Evolutionary conservation across 2,888 invertebrate genomes (phyloP).

Genomic region (Exocentrus adspersus): DNA sequence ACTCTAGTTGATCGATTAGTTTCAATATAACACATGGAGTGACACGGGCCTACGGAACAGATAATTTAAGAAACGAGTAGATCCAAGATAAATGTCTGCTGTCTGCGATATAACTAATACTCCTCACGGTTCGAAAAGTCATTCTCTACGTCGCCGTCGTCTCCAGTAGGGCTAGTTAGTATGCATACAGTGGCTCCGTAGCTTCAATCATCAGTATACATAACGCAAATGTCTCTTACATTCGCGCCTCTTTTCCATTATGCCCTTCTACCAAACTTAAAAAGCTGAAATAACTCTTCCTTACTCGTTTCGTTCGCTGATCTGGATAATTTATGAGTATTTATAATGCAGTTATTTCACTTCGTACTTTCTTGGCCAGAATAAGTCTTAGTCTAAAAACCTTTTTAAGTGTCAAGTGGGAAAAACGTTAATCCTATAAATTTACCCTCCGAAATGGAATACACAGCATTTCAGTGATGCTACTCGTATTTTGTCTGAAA

Average conservation of each 20-base stretch:
- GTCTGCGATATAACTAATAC: slow-evolving; percentile 45
- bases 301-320: slow-evolving; percentile 53
- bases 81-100: slow-evolving; percentile 41
- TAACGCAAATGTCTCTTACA: slow-evolving; percentile 59
- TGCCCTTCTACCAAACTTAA: slow-evolving; percentile 53
- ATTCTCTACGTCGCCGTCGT: slow-evolving; percentile 36
- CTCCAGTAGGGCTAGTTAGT: slow-evolving; percentile 44
- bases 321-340: slow-evolving; percentile 58
- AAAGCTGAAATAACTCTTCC: slow-evolving; percentile 59
- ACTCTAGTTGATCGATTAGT: slow-evolving; percentile 21
- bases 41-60: slow-evolving; percentile 15
- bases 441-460: slow-evolving; percentile 1
- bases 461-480: slow-evolving; percentile 14
- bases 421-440: slow-evolving; percentile 17
- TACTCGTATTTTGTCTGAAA: neutral
- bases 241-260: slow-evolving; percentile 59
- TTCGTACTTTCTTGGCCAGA: slow-evolving; percentile 26
- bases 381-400: slow-evolving; percentile 20
- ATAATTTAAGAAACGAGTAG: slow-evolving; percentile 23
- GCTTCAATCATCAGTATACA: slow-evolving; percentile 59
- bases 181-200: slow-evolving; percentile 51
- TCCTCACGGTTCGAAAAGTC: slow-evolving; percentile 45
- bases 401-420: slow-evolving; percentile 22
- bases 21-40: slow-evolving; percentile 21
- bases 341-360: slow-evolving; percentile 54